Conservation (phyloP, 2,888 invertebrate genomes). For the Phortica okadai region DNA sequence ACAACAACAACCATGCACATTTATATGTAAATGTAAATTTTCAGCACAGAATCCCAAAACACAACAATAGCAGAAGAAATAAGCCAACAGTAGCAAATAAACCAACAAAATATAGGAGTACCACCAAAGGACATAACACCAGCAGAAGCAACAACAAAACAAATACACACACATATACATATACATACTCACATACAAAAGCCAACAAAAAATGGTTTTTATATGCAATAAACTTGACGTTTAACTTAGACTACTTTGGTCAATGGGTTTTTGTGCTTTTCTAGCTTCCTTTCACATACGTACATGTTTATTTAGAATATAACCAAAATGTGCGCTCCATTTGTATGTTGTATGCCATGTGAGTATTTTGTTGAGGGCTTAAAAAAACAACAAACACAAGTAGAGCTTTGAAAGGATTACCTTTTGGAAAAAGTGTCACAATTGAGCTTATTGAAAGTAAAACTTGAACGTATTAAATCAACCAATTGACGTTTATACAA, state of each 20-base stretch:
- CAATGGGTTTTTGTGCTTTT: not conserved
- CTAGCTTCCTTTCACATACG: not conserved
- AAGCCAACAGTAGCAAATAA: not conserved
- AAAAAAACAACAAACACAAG: no score
- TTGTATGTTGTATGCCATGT: not conserved
- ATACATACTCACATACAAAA: no score
- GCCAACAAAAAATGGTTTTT: not conserved
- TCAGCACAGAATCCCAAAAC: not conserved
- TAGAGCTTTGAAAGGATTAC: no score
- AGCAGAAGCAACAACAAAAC: not conserved
- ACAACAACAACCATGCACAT: not conserved
- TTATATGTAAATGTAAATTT: not conserved
- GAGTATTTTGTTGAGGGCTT: not conserved
- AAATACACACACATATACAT: not conserved
- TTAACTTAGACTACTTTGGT: constrained; percentile 2
- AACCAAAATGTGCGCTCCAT: not conserved
- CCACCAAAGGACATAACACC: not conserved
- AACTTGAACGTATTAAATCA: no score
- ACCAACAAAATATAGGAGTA: not conserved
- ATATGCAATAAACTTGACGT: constrained; percentile 15
- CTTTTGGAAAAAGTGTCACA: no score
- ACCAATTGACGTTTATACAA: no score
- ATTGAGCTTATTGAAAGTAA: no score
- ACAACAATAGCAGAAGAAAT: not conserved
- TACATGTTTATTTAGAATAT: not conserved